Percentiles rank a stretch among this genome's conserved stretches.
phyloP scores from a whole-genome alignment of 2,888 invertebrate species.

The Caenorhabditis plicata region DNA sequence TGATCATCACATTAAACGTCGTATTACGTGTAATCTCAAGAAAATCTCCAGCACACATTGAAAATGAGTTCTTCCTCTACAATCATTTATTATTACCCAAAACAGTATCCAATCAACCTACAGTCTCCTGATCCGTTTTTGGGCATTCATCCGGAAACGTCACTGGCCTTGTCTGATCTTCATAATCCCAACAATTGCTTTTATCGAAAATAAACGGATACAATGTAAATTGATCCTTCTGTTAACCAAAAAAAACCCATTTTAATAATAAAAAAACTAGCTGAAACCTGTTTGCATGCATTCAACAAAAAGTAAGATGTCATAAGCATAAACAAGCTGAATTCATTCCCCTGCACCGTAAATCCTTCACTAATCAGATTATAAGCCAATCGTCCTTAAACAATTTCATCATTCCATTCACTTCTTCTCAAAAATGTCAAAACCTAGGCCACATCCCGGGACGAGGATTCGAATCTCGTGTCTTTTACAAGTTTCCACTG shows the following conservation, averaged over 20 bases:
- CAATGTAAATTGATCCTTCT: conserved; percentile 76
- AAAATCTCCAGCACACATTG: conserved; percentile 96
- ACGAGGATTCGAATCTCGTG: conserved; percentile 78
- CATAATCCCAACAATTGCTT: conserved; percentile 81
- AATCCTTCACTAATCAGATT: conserved; percentile 88
- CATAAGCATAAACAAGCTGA: conserved; percentile 94
- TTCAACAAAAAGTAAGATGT: conserved; percentile 94
- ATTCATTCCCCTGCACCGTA: conserved; percentile 94
- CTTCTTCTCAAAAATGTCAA: too few relatives aligned
- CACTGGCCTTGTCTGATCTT: conserved; percentile 79
- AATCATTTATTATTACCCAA: not conserved
- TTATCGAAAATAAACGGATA: conserved; percentile 95
- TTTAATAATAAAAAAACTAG: not conserved
- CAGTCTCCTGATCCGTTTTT: not conserved
- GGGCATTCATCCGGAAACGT: conserved; percentile 87
- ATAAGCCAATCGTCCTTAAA: conserved; percentile 82
- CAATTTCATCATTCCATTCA: too few relatives aligned
- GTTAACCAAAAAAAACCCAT: conserved; percentile 6
- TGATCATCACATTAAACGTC: conserved; percentile 87
- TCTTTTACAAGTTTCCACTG: conserved; percentile 50
- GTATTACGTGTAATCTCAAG: conserved; percentile 77
- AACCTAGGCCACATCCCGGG: conserved; percentile 95
- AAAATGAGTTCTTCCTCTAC: conserved; percentile 71
- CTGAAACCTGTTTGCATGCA: conserved; percentile 70
- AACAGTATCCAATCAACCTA: not conserved